These are phyloP conservation scores for Elysia crispata DNA, from an alignment of 2,888 invertebrate species.

Conservation along the genomic window DNA sequence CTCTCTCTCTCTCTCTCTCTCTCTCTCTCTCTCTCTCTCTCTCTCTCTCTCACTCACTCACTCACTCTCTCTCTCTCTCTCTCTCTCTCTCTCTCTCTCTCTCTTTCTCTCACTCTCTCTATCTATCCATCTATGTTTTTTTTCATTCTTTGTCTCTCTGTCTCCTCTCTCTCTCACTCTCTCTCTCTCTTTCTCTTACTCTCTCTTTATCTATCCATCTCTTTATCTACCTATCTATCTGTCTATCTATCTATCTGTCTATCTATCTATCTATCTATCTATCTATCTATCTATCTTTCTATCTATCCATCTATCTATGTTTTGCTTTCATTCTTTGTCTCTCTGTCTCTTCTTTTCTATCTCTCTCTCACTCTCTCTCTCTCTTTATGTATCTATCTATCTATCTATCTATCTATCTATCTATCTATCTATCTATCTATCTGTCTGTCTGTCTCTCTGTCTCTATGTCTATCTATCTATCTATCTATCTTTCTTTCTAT, in stretches of 20 bases:
- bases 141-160: background rate
- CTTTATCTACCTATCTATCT: constrained; percentile 2
- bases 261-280: background rate
- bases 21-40: constrained; percentile 9
- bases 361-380: too few species aligned
- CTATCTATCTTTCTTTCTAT: background rate
- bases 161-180: background rate
- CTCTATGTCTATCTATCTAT: background rate
- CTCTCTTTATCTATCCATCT: background rate
- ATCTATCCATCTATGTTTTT: background rate
- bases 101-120: constrained; percentile 1
- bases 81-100: constrained; percentile 13
- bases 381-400: background rate
- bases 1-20: constrained; percentile 12
- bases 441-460: background rate
- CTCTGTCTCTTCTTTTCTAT: too few species aligned
- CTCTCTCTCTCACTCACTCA: background rate
- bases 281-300: too few species aligned
- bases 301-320: too few species aligned
- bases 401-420: background rate
- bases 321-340: background rate
- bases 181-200: background rate
- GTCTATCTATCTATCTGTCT: background rate
- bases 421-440: background rate
- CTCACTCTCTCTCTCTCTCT: constrained; percentile 5